Conservation (phyloP, 2,888 invertebrate genomes). For the Tetheella fluctuosa region DNA sequence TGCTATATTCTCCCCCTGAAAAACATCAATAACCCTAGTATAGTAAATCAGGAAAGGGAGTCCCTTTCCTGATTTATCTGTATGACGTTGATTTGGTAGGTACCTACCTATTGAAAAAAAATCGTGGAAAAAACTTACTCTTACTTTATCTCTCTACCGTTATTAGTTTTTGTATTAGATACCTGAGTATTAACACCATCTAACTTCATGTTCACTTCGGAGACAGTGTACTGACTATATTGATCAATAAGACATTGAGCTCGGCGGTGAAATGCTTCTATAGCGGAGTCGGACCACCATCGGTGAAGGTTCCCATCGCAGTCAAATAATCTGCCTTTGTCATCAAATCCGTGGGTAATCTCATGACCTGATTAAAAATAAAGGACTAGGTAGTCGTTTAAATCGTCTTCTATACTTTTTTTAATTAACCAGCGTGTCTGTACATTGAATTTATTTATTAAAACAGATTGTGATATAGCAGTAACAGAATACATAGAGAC, state of each 20-base stretch:
- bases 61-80: too few relatives aligned
- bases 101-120: too few relatives aligned
- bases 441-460: too few relatives aligned
- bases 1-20: constrained; percentile 96
- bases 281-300: constrained; percentile 92
- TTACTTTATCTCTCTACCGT: too few relatives aligned
- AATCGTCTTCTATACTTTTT: too few relatives aligned
- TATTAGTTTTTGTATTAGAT: too few relatives aligned
- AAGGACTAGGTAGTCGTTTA: neutral
- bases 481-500: too few relatives aligned
- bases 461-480: too few relatives aligned
- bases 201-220: constrained; percentile 90
- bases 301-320: constrained; percentile 95
- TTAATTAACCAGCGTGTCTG: too few relatives aligned
- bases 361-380: constrained; percentile 86
- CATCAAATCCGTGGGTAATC: constrained; percentile 95
- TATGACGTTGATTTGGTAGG: too few relatives aligned
- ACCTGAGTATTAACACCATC: constrained; percentile 92
- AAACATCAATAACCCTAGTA: constrained; percentile 13
- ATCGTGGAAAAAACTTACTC: too few relatives aligned
- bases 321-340: constrained; percentile 96
- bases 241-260: constrained; percentile 94
- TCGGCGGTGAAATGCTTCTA: constrained; percentile 89
- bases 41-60: too few relatives aligned
- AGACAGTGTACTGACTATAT: constrained; percentile 91